Evolutionary conservation across 2,113 vertebrate species (phyloP).

Genomic region (Urocynchramus pylzowi): DNA sequence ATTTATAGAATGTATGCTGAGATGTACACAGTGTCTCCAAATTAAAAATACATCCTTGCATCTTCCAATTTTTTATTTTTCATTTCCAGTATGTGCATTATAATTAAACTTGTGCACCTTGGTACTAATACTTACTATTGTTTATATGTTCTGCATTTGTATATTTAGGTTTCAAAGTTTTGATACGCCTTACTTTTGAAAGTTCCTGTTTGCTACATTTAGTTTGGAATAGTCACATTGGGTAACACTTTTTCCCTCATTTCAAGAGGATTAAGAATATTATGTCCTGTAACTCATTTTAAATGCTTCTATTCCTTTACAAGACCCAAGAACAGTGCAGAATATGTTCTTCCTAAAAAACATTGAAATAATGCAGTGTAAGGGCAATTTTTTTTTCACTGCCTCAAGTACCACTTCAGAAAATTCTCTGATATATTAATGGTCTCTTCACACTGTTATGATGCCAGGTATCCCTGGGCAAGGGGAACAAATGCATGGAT

Average conservation of each 20-base stretch:
- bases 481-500: background rate
- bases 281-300: background rate
- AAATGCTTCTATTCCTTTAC: background rate
- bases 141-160: background rate
- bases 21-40: background rate
- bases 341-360: background rate
- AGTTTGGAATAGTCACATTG: background rate
- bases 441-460: background rate
- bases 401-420: background rate
- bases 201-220: background rate
- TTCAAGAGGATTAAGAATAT: background rate
- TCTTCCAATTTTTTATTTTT: background rate
- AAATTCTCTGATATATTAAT: background rate
- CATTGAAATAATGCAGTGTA: background rate
- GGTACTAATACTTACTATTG: background rate
- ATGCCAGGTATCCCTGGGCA: background rate
- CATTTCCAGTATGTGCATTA: background rate
- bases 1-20: background rate
- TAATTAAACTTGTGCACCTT: background rate
- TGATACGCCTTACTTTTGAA: background rate
- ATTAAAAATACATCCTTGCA: background rate
- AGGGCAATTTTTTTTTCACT: background rate
- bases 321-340: background rate
- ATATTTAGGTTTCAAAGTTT: background rate
- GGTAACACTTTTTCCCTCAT: background rate